These are phyloP conservation scores for Ispidina picta DNA, from an alignment of 2,797 vertebrate species.

Conservation along the genomic window DNA sequence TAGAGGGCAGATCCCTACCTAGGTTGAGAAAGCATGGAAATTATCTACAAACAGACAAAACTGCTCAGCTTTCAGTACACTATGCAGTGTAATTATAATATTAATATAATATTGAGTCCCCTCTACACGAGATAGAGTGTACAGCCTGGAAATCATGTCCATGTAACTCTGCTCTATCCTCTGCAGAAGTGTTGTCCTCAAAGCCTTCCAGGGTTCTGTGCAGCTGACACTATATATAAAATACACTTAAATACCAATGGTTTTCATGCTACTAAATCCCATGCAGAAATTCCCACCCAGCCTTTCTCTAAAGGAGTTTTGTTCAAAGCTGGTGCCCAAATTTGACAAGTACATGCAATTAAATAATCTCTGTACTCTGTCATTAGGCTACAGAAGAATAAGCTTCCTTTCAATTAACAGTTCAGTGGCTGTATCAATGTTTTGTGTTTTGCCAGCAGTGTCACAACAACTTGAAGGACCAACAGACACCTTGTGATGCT, in stretches of 20 bases:
- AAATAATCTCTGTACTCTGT: background rate
- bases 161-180: background rate
- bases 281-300: background rate
- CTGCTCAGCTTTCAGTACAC: too few relatives aligned
- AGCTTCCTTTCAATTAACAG: background rate
- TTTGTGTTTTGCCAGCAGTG: background rate
- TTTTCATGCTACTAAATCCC: background rate
- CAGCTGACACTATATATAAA: background rate
- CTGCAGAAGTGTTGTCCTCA: background rate
- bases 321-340: background rate
- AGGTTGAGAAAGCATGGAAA: background rate
- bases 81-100: too few relatives aligned
- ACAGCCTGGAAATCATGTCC: background rate
- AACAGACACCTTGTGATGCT: background rate
- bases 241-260: background rate
- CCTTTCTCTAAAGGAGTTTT: background rate
- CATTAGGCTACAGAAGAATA: background rate
- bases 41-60: background rate
- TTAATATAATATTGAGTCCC: background rate
- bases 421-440: background rate
- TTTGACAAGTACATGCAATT: background rate
- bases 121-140: rapidly evolving
- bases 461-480: background rate
- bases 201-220: background rate
- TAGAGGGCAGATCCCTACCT: background rate